Evolutionary conservation across 2,888 invertebrate genomes (phyloP), one percentile per base, ranked within the genome.

Genomic region (Argynnis bischoffii): DNA sequence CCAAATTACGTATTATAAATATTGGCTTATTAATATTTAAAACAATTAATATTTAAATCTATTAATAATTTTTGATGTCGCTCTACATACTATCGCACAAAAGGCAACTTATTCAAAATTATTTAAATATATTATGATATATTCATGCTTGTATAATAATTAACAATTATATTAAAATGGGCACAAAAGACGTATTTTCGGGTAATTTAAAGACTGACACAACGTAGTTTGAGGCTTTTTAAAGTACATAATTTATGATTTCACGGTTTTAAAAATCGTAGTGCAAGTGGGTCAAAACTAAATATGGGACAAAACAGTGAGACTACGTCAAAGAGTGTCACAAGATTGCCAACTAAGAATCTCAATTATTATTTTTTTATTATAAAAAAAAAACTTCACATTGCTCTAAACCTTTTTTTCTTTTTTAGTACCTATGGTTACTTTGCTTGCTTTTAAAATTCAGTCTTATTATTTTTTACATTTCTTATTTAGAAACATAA

Each of bases 291-390:
- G 83, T 78, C 83, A 80, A 74, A 76, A 73, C 70, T 71, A 76
- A 75, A 78, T 78, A 79, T 79, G 78, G 75, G 78, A 72, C 78
- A 75, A 77, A 80, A 76, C 78, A 77, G 76, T 73, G 76, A 77
- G 78, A 68, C 71, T 76, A 76, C 82, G 81, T 84, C 83, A 81
- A 79, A 82, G 77, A 77, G 74, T 81, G 79, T 78, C 75, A 79
- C 78, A 83, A 55, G 55, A 55, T 64, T 64, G 16, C 18, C 26
- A 64, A 18, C 35, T 61, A 61, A 51, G 14, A 61, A 2, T 46
- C 13, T 59, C 26, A 2, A 48, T 41, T 15, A 53, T 18, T 8
- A 4, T 21, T 21, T 51, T 16, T 50, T 8, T 51, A 51, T 13
- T 6, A 50, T 16, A 50, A 8, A 50, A 16, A 13, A 13, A 51